Conservation (phyloP, 1,140 invertebrate genomes). For the Drosophila pectinifera region DNA sequence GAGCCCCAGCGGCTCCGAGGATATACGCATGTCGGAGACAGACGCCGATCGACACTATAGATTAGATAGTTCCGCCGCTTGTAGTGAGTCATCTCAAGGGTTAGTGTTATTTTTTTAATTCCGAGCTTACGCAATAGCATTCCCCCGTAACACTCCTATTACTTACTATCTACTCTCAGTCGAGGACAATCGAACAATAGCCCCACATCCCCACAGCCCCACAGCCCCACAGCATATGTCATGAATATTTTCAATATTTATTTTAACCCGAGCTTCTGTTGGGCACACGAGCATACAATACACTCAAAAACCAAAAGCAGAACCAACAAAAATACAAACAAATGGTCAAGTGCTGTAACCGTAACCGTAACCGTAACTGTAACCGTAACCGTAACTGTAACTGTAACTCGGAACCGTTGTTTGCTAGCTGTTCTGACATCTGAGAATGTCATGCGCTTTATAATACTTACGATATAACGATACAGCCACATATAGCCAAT, state of each 20-base stretch:
- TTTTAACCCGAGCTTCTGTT: neutral
- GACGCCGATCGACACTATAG: constrained; percentile 95
- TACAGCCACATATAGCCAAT: constrained; percentile 21
- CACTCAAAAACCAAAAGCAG: neutral
- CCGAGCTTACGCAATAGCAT: constrained; percentile 22
- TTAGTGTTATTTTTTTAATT: constrained; percentile 85
- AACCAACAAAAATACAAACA: no score
- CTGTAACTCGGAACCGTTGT: constrained; percentile 7
- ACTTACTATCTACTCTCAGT: neutral
- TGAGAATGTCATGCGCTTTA: constrained; percentile 13
- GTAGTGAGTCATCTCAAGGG: constrained; percentile 91
- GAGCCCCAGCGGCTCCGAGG: constrained; percentile 95
- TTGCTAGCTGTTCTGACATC: constrained; percentile 8
- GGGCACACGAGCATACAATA: neutral
- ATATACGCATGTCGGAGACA: constrained; percentile 95
- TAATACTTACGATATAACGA: neutral
- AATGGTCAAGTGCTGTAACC: constrained; percentile 1
- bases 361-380: neutral
- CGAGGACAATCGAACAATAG: constrained; percentile 2
- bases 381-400: neutral
- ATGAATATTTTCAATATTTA: constrained; percentile 5
- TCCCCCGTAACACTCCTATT: neutral
- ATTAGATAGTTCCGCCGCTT: constrained; percentile 92
- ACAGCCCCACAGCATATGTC: neutral
- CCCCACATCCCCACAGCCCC: no score